Evolutionary conservation across 1,140 invertebrate genomes (phyloP), one percentile per base, ranked within the genome.

Genomic region (Ceratoteleas bidentatus): DNA sequence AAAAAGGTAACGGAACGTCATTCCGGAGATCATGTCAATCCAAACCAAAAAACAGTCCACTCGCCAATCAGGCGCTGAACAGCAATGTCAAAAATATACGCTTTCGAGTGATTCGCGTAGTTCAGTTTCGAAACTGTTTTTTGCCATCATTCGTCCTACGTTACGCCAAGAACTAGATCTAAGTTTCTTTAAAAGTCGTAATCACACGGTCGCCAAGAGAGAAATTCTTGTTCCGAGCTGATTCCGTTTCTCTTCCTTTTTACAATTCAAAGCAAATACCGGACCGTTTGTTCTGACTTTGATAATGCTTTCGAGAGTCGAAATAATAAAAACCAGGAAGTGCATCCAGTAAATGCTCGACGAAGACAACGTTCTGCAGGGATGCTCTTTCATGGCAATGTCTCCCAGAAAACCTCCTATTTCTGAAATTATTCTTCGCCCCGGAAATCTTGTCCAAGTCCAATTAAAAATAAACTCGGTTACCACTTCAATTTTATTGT

Each of bases 11-110:
- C 53, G 7, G 6, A 68, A 33, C 47, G 15, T 15, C 43, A 38
- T 56, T n/a, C 52, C 50, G 60, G 50, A 52, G 4, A 64, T 60
- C 68, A 61, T 53, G 68, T 70, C 57, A 57, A 53, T 53, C 49
- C 6, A 54, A 70, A 61, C 9, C 38, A 58, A 70, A 61, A 70
- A 70, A 50, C 47, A 45, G 47, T 53, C 60, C 33, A 36, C 52
- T 32, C 40, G 2, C 34, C 45, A 34, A 68, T 47, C 6, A 52
- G 36, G 10, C 14, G 33, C 36, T 62, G 45, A 11, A 73, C 62
- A 73, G 62, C 32, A 73, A 73, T 72, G 62, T 73, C 58, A 73
- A 73, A 73, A 73, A 73, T 73, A 73, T 72, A 72, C n/a, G 45
- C 36, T 72, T 32, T 13, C 43, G 56, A 70, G 54, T 50, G 57